These are phyloP conservation scores for Aphelenchoides besseyi DNA, from an alignment of 1,140 invertebrate species.

Conservation along the genomic window DNA sequence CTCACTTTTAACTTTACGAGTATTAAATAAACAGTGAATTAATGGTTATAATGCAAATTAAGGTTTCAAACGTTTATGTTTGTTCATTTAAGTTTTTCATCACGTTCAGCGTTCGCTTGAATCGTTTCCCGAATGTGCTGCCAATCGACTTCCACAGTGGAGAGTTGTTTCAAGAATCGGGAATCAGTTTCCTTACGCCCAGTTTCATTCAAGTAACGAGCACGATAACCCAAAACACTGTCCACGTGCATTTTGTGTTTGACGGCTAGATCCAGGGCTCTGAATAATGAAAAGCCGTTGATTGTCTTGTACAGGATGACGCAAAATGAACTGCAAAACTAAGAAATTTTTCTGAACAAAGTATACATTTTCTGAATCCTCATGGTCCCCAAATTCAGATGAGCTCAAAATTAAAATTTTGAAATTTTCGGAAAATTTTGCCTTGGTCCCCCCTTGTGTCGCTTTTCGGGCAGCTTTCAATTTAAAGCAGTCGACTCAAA, in stretches of 20 bases:
- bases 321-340: no score
- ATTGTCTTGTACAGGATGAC: no score
- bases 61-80: no score
- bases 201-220: constrained; percentile 73
- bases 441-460: no score
- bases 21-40: background rate
- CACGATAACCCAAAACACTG: constrained; percentile 74
- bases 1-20: background rate
- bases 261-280: constrained; percentile 78
- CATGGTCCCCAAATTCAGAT: no score
- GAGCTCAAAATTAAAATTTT: no score
- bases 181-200: constrained; percentile 75
- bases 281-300: constrained; percentile 59
- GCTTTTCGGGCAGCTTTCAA: no score
- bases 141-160: constrained; percentile 69
- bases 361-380: no score
- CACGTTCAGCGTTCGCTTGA: constrained; percentile 66
- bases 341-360: no score
- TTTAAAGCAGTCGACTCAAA: no score
- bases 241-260: constrained; percentile 77
- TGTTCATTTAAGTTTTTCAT: constrained; percentile 43
- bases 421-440: no score
- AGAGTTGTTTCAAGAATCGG: constrained; percentile 70
- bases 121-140: constrained; percentile 67
- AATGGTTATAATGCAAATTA: background rate